Conservation (phyloP, 2,888 invertebrate genomes). For the Brachylomia viminalis region DNA sequence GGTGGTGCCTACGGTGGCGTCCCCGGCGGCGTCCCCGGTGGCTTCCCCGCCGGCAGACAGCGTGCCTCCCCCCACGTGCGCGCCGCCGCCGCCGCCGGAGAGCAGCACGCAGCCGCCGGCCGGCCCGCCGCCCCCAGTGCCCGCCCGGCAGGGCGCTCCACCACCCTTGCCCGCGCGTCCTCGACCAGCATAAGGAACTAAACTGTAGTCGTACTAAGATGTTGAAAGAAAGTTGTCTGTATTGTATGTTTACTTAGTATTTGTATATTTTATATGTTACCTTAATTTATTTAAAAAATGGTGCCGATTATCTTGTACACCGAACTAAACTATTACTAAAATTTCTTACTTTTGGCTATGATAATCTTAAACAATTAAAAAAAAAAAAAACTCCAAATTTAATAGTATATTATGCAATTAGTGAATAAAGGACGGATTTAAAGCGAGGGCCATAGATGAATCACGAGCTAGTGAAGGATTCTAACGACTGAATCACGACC, state of each 20-base stretch:
- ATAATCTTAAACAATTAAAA: too few species aligned
- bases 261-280: constrained; percentile 48
- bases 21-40: constrained; percentile 88
- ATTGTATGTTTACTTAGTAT: constrained; percentile 26
- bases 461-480: too few species aligned
- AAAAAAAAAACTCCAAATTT: too few species aligned
- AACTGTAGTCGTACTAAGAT: constrained; percentile 32
- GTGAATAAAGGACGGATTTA: too few species aligned
- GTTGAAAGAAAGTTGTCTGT: constrained; percentile 25
- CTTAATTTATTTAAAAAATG: constrained; percentile 36
- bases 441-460: too few species aligned
- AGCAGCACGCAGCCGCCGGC: constrained; percentile 80
- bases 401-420: too few species aligned
- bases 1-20: constrained; percentile 81
- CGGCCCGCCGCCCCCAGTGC: constrained; percentile 87
- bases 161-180: constrained; percentile 93
- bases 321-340: too few species aligned
- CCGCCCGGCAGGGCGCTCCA: constrained; percentile 91
- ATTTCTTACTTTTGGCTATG: too few species aligned
- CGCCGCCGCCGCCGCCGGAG: constrained; percentile 88
- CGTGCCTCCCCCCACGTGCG: constrained; percentile 92
- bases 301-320: too few species aligned
- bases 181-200: constrained; percentile 75
- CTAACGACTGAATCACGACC: too few species aligned
- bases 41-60: constrained; percentile 90